Percentiles rank a stretch among this genome's conserved stretches.
phyloP scores from a whole-genome alignment of 2,888 invertebrate species.

The Xylophagus ater region DNA sequence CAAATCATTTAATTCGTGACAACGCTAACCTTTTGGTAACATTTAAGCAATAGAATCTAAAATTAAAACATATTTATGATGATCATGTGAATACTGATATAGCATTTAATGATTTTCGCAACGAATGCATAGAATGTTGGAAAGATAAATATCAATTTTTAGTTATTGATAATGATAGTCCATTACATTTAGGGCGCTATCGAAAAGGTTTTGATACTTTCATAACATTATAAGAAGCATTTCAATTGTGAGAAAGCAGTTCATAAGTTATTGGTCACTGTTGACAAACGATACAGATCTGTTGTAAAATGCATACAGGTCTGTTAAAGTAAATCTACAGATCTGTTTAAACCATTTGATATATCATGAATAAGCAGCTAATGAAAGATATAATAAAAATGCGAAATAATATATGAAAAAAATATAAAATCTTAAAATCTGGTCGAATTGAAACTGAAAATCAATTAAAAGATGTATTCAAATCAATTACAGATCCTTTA shows the following conservation, averaged over 20 bases:
- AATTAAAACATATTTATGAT: conserved; percentile 25
- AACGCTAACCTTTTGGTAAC: conserved; percentile 30
- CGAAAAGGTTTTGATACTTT: conserved; percentile 24
- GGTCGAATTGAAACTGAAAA: too few species aligned
- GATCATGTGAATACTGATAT: conserved; percentile 19
- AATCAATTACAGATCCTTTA: too few species aligned
- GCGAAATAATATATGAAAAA: conserved; percentile 1
- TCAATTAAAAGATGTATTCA: too few species aligned
- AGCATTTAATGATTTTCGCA: conserved; percentile 22
- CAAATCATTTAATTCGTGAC: conserved; percentile 30
- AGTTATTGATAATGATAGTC: conserved; percentile 25
- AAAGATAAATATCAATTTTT: conserved; percentile 24
- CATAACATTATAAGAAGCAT: conserved; percentile 9
- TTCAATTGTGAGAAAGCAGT: not conserved
- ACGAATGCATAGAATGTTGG: conserved; percentile 28
- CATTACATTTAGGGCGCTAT: conserved; percentile 24
- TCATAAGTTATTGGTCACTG: too few species aligned
- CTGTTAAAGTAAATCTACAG: not conserved
- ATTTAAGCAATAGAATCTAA: conserved; percentile 30
- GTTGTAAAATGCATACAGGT: not conserved
- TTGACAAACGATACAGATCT: not conserved
- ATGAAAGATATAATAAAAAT: conserved; percentile 10
- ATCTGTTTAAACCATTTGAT: not conserved
- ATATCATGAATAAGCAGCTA: conserved; percentile 5
- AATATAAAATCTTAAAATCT: conserved; percentile 2